These are phyloP conservation scores for Valencia hispanica DNA, from an alignment of 2,797 vertebrate genomes.

Conservation along the genomic window DNA sequence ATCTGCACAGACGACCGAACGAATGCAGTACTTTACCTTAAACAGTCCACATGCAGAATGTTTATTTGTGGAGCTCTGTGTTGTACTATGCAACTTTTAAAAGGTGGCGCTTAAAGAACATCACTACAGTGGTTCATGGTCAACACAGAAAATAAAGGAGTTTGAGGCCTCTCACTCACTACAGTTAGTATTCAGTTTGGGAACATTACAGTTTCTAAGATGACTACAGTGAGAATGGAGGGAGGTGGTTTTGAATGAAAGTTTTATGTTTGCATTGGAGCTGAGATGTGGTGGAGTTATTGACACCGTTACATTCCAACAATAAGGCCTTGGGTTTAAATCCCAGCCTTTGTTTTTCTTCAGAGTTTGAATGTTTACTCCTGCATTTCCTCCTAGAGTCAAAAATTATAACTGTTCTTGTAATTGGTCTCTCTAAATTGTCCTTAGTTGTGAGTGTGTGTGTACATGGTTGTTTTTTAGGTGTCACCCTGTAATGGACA, in stretches of 20 bases:
- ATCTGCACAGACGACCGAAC: background rate
- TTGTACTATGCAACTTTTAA: background rate
- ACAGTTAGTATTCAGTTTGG: no score
- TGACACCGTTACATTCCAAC: background rate
- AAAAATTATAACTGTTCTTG: background rate
- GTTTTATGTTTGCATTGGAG: background rate
- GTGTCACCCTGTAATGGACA: no score
- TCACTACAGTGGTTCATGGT: background rate
- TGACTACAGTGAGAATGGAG: background rate
- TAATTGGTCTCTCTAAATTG: no score
- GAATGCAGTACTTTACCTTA: background rate
- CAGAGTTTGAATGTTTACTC: background rate
- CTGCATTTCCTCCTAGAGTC: background rate
- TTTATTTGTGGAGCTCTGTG: background rate
- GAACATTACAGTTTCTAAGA: background rate
- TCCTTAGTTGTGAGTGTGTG: no score
- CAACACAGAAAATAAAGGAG: background rate
- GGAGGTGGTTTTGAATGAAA: background rate
- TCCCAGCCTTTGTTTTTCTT: background rate
- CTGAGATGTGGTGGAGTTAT: background rate
- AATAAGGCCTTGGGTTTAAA: background rate
- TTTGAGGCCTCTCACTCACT: background rate
- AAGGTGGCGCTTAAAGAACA: background rate
- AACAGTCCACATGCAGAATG: background rate
- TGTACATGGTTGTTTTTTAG: no score